phyloP scores from a whole-genome alignment of 2,797 vertebrate species.

The Manis crassicaudata region DNA sequence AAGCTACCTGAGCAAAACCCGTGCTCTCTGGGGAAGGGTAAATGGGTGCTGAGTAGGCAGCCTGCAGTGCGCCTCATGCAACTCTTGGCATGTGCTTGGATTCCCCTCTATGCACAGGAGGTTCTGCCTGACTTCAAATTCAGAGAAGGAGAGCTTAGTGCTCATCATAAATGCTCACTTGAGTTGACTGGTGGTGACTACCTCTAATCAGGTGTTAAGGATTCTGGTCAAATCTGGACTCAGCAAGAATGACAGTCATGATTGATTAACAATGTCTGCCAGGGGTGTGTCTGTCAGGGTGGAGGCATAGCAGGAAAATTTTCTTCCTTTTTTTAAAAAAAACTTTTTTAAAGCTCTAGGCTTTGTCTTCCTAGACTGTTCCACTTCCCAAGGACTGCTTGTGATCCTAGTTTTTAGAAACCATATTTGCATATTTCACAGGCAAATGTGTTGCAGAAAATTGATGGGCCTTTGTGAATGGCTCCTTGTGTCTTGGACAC shows the following conservation, averaged over 20 bases:
- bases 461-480: background rate
- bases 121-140: conserved; percentile 38
- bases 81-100: background rate
- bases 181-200: background rate
- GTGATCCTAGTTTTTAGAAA: conserved; percentile 22
- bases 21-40: background rate
- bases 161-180: background rate
- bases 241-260: background rate
- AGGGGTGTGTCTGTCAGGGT: background rate
- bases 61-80: background rate
- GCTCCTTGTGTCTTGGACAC: background rate
- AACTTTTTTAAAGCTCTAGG: background rate
- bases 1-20: background rate
- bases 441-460: conserved; percentile 5
- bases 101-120: conserved; percentile 4
- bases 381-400: conserved; percentile 2
- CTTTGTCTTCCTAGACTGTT: conserved; percentile 30
- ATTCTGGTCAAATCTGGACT: conserved; percentile 52
- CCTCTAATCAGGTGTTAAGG: background rate
- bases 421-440: background rate
- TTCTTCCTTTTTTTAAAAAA: background rate
- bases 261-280: conserved; percentile 50
- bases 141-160: background rate
- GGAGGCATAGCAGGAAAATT: background rate
- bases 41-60: background rate